Evolutionary conservation across 2,113 vertebrate genomes (phyloP), one percentile per base, ranked within the genome.

Genomic region (Silurus asotus): DNA sequence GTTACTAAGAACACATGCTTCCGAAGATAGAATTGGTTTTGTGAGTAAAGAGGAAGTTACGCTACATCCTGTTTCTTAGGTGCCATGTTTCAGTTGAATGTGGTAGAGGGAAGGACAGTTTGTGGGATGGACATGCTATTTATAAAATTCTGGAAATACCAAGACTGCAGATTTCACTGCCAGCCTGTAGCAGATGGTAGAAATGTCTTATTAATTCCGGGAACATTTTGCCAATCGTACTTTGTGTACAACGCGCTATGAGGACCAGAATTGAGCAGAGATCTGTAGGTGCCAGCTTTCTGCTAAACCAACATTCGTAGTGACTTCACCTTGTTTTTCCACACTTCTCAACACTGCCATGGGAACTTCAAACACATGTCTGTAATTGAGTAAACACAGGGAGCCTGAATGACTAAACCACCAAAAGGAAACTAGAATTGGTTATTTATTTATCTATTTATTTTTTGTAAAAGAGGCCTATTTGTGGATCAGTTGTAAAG

Each of bases 141-240:
- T 90, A 89, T 90, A 91, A 84, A 67, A 37, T 84, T 87, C 25
- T 91, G 86, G 84, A 88, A 90, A 90, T 88, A 88, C 90, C 67
- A 81, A 48, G 77, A 62, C 61, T 87, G 83, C 76, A 58, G 74
- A 48, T 80, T 89, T 84, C 84, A 3, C 65, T 79, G 85, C 87
- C 88, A 91, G 85, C 28, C 45, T 85, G 53, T 70, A 87, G 76
- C 89, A 91, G 88, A 91, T 88, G 85, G 85, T 56, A 89, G 48
- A 58, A 86, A 89, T 80, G 83, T 87, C 78, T 84, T 82, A 78
- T 82, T 89, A 53, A 84, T 74, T 62, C 25, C 1, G 13, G 48
- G 55, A 82, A 87, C 19, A 72, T 69, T 84, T 84, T 65, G 37
- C 23, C 83, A 77, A 83, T 45, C 81, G 67, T 82, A 84, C 49